Percentiles rank a stretch among this genome's conserved stretches.
These are phyloP conservation scores for Drosophila parvula DNA, from an alignment of 1,140 invertebrate genomes.

Conservation along the genomic window DNA sequence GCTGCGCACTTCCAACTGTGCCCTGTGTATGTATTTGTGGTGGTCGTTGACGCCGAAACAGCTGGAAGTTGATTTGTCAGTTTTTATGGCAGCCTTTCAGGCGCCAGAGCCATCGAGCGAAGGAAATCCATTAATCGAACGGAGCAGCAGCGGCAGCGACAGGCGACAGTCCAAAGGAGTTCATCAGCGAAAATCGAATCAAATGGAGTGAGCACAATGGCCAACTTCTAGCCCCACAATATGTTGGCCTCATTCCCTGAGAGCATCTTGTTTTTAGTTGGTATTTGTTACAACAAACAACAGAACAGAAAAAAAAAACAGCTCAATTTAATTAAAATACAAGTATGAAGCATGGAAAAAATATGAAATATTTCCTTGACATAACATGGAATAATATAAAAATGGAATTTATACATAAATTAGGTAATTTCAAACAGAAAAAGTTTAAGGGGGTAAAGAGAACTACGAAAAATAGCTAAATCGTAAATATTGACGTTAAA, in stretches of 20 bases:
- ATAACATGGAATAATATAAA: background rate
- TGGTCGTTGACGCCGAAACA: conserved; percentile 59
- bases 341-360: background rate
- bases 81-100: conserved; percentile 59
- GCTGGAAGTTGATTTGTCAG: conserved; percentile 64
- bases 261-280: conserved; percentile 2
- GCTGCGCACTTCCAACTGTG: conserved; percentile 27
- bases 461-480: too few relatives aligned
- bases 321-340: conserved; percentile 27
- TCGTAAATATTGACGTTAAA: too few relatives aligned
- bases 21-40: conserved; percentile 8
- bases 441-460: background rate
- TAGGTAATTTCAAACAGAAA: too few relatives aligned
- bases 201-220: conserved; percentile 24
- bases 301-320: conserved; percentile 17
- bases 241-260: conserved; percentile 18
- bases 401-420: background rate
- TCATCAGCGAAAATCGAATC: conserved; percentile 36
- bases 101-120: conserved; percentile 37
- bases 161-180: conserved; percentile 21
- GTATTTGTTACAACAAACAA: conserved; percentile 4
- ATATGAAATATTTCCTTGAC: background rate
- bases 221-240: conserved; percentile 23
- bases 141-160: conserved; percentile 1
- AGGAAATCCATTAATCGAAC: conserved; percentile 51